These are phyloP conservation scores for Encarsia formosa DNA, from an alignment of 2,888 invertebrate species.

Conservation along the genomic window DNA sequence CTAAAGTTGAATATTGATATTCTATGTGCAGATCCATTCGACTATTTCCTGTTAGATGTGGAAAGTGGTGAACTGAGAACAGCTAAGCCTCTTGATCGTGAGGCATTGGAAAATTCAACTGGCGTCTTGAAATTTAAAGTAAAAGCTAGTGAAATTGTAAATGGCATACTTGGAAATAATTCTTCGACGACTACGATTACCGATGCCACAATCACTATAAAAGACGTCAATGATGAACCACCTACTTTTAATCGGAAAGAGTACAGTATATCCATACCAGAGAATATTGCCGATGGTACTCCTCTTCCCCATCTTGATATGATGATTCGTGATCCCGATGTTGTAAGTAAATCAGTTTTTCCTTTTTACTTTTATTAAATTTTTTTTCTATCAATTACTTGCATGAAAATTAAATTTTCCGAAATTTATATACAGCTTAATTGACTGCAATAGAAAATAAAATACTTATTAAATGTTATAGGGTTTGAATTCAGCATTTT, in stretches of 20 bases:
- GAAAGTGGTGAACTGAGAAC: constrained; percentile 76
- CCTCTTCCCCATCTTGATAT: constrained; percentile 78
- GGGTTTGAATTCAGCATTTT: constrained; percentile 82
- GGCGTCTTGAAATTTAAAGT: constrained; percentile 76
- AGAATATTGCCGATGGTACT: constrained; percentile 77
- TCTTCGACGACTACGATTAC: constrained; percentile 66
- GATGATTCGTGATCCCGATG: constrained; percentile 81
- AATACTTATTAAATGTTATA: constrained; percentile 45
- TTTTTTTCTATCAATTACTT: too few species aligned
- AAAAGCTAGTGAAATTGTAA: constrained; percentile 74
- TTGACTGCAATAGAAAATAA: not conserved
- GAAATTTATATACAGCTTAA: too few species aligned
- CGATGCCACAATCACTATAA: constrained; percentile 76
- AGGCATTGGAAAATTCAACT: constrained; percentile 73
- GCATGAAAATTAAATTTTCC: too few species aligned
- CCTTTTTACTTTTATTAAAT: too few species aligned
- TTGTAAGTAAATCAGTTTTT: constrained; percentile 65
- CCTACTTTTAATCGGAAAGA: constrained; percentile 79
- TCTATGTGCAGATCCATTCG: constrained; percentile 70
- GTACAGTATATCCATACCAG: constrained; percentile 75
- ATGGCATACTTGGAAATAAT: constrained; percentile 67
- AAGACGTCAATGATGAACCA: constrained; percentile 86
- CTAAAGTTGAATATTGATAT: too few species aligned
- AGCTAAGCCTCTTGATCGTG: constrained; percentile 80
- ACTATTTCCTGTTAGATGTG: constrained; percentile 79